These are phyloP conservation scores for rabbit (Oryctolagus cuniculus) DNA, from an alignment of 2,113 vertebrate species.

Conservation along the genomic window mOryCun1.1 NC_091448.1:10975501-10976000, in stretches of 20 bases:
- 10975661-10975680: neutral
- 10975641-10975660: neutral
- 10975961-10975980: no score
- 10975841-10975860: no score
- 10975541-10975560: neutral
- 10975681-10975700: rapidly evolving
- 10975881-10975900: no score
- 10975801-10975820: no score
- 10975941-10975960: no score
- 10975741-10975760: neutral
- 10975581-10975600: neutral
- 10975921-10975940: no score
- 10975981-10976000: no score
- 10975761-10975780: no score
- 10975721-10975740: rapidly evolving
- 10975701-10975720: neutral
- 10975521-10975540: neutral
- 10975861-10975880: no score
- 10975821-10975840: no score
- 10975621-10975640: neutral
- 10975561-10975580: neutral
- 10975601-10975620: neutral
- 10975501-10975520: neutral
- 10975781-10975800: no score
- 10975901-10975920: no score